Conservation (phyloP, 2,113 vertebrate species). For the Pelobates fuscus region DNA sequence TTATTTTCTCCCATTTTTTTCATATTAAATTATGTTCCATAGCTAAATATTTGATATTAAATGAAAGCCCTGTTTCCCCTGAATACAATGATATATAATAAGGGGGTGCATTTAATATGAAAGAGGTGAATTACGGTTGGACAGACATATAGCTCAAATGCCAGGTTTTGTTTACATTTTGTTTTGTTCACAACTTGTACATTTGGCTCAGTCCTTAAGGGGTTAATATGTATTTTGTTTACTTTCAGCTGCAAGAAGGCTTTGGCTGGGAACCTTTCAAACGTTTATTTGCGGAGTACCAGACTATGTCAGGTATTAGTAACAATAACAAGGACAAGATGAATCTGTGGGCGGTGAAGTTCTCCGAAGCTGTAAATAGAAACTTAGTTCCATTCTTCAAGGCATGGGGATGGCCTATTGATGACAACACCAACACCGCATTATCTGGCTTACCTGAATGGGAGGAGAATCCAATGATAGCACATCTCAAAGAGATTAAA, state of each 20-base stretch:
- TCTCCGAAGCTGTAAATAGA: slow-evolving; percentile 71
- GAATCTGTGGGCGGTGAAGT: slow-evolving; percentile 73
- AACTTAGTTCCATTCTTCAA: slow-evolving; percentile 73
- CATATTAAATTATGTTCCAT: no score
- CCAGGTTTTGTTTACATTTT: no score
- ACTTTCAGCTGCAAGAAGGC: slow-evolving; percentile 70
- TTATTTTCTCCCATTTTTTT: no score
- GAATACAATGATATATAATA: no score
- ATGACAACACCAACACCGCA: slow-evolving; percentile 56
- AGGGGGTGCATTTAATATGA: no score
- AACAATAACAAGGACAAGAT: slow-evolving; percentile 67
- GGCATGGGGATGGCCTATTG: slow-evolving; percentile 75
- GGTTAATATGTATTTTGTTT: no score
- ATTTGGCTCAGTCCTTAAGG: no score
- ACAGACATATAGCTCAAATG: no score
- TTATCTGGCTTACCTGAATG: slow-evolving; percentile 68
- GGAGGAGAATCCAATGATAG: slow-evolving; percentile 71
- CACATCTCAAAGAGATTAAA: slow-evolving; percentile 26
- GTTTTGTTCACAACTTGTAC: no score
- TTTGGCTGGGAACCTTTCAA: slow-evolving; percentile 75
- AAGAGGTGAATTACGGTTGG: no score
- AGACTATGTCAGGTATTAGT: slow-evolving; percentile 60
- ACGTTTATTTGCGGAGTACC: slow-evolving; percentile 68
- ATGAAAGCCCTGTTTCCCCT: no score
- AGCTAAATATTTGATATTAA: no score